A percentile compares a stretch with the other conserved stretches of the same genome.
These are phyloP conservation scores for Neomorphus geoffroyi DNA, from an alignment of 2,797 vertebrate species.

Conservation along the genomic window DNA sequence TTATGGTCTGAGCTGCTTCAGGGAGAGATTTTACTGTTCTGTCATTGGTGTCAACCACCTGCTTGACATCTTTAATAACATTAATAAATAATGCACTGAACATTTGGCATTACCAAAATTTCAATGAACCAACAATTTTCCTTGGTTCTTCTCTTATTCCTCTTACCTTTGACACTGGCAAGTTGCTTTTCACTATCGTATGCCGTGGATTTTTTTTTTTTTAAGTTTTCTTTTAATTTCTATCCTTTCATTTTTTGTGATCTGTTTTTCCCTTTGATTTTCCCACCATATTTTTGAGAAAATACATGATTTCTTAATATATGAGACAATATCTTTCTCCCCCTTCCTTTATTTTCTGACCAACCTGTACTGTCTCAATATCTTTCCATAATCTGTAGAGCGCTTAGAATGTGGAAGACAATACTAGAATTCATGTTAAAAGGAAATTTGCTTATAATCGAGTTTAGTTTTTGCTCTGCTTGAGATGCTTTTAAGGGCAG, in stretches of 20 bases:
- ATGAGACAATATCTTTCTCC: not conserved
- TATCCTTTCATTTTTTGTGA: not conserved
- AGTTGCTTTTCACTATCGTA: not conserved
- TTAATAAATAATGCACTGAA: not conserved
- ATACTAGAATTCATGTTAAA: not conserved
- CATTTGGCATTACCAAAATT: not conserved
- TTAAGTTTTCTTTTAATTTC: not conserved
- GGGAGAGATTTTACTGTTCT: not conserved
- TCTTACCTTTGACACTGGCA: not conserved
- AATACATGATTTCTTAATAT: not conserved
- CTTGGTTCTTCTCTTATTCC: not conserved
- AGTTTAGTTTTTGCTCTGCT: conserved; percentile 7
- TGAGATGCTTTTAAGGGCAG: conserved; percentile 10
- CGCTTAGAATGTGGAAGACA: not conserved
- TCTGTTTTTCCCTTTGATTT: not conserved
- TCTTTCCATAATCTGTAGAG: not conserved
- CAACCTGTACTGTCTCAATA: not conserved
- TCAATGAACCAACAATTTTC: not conserved
- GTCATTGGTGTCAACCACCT: not conserved
- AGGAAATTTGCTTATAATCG: conserved; percentile 7
- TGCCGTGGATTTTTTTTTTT: not conserved
- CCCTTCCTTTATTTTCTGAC: not conserved
- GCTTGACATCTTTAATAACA: not conserved
- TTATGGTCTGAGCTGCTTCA: not conserved
- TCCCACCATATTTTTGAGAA: not conserved